phyloP scores from a whole-genome alignment of 1,140 invertebrate genomes.

The Chlorops oryzae region DNA sequence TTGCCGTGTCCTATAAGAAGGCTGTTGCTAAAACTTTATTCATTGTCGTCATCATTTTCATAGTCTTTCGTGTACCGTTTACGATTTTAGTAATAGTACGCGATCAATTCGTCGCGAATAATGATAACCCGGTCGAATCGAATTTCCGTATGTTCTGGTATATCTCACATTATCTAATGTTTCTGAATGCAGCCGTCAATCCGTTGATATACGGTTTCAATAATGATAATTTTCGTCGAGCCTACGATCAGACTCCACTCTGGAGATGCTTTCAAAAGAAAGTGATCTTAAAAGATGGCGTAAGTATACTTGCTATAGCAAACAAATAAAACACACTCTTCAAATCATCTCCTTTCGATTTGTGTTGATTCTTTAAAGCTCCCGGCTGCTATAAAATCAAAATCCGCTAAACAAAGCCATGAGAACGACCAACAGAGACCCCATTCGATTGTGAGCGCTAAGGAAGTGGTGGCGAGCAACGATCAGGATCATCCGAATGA shows the following conservation, averaged over 20 bases:
- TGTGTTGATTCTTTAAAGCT: too few species aligned
- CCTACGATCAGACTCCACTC: constrained; percentile 45
- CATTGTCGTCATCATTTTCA: constrained; percentile 60
- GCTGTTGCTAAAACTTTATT: constrained; percentile 65
- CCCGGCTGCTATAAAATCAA: too few species aligned
- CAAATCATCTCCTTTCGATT: too few species aligned
- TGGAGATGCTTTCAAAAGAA: constrained; percentile 5
- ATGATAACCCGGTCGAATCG: constrained; percentile 45
- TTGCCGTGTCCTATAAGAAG: constrained; percentile 56
- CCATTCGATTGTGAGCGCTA: too few species aligned
- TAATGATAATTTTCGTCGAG: constrained; percentile 60
- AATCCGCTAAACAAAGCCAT: too few species aligned
- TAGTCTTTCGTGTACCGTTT: constrained; percentile 63
- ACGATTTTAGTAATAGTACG: constrained; percentile 60
- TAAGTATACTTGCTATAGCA: too few species aligned
- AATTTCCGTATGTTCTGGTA: constrained; percentile 57
- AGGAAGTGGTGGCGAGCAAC: too few species aligned
- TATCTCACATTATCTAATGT: constrained; percentile 60
- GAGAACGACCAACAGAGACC: too few species aligned
- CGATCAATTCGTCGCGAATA: constrained; percentile 45
- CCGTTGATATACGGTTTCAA: constrained; percentile 68
- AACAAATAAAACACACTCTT: too few species aligned
- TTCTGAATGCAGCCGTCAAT: constrained; percentile 65
- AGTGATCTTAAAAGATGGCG: too few species aligned
- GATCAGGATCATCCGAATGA: too few species aligned